Evolutionary conservation across 23 tunicate genomes (phyloP).

Genomic region (Halocynthia roretzi): DNA sequence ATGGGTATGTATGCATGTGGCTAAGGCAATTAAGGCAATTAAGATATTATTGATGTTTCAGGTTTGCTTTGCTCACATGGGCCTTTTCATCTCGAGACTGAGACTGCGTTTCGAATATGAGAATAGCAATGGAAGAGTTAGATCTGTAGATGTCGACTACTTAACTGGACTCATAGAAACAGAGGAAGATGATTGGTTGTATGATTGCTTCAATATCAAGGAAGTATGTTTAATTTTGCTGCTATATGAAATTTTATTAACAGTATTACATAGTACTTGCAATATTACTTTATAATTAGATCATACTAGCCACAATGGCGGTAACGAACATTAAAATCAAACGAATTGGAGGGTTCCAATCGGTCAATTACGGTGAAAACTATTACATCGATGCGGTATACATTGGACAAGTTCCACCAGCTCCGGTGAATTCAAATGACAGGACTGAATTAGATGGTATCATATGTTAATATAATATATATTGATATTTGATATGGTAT

Average conservation of each 20-base stretch:
- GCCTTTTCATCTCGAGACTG: background rate
- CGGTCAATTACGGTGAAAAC: background rate
- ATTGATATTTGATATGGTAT: too few relatives aligned
- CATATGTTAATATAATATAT: too few relatives aligned
- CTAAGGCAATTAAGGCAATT: too few relatives aligned
- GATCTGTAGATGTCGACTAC: background rate
- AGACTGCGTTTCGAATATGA: background rate
- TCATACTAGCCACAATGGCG: background rate
- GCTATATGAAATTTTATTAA: too few relatives aligned
- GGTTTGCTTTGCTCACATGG: conserved; percentile 39
- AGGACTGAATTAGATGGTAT: too few relatives aligned
- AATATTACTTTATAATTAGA: background rate
- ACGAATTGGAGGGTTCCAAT: background rate
- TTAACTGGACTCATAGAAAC: background rate
- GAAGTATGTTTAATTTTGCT: background rate
- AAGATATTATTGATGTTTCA: background rate
- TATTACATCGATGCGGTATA: background rate
- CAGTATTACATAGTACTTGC: too few relatives aligned
- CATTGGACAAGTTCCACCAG: background rate
- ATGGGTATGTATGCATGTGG: conserved; percentile 10
- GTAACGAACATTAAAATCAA: background rate
- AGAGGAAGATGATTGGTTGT: background rate
- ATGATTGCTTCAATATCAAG: background rate
- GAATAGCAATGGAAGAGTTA: background rate
- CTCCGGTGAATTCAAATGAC: background rate